Evolutionary conservation across 2,888 invertebrate genomes (phyloP).

Genomic region (Drosophila pseudotalamancana): DNA sequence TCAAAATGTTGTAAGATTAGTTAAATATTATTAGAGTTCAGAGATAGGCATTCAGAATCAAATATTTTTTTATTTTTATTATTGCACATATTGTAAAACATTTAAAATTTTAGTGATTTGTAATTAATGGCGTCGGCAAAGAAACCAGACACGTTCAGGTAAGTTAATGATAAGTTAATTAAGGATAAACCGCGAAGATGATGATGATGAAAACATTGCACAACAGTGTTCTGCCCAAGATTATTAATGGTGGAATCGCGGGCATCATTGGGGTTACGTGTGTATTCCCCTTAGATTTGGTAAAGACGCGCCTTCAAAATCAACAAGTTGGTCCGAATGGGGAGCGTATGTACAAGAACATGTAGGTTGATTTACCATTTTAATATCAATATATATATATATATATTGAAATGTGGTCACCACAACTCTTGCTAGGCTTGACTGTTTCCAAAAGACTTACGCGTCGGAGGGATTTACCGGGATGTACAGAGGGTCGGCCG

Average conservation of each 20-base stretch:
- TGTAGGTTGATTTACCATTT: conserved; percentile 87
- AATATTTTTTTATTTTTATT: no score
- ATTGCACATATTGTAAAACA: no score
- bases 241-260: conserved; percentile 98
- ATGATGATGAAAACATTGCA: no score
- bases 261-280: conserved; percentile 99
- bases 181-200: no score
- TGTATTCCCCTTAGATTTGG: conserved; percentile 98
- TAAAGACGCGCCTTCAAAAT: conserved; percentile 98
- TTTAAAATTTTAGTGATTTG: no score
- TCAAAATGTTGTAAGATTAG: no score
- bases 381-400: background rate
- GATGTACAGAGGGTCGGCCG: conserved; percentile 99
- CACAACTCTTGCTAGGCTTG: conserved; percentile 94
- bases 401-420: no score
- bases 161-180: no score
- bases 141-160: no score
- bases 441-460: conserved; percentile 98
- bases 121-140: no score
- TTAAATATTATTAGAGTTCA: no score
- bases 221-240: conserved; percentile 95
- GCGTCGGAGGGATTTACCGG: conserved; percentile 97
- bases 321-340: conserved; percentile 96
- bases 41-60: no score
- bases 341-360: conserved; percentile 94